Percentiles rank a stretch among this genome's conserved stretches.
Conservation (phyloP, 2,797 vertebrate species). For the Cynodonichthys magdalenae region DNA sequence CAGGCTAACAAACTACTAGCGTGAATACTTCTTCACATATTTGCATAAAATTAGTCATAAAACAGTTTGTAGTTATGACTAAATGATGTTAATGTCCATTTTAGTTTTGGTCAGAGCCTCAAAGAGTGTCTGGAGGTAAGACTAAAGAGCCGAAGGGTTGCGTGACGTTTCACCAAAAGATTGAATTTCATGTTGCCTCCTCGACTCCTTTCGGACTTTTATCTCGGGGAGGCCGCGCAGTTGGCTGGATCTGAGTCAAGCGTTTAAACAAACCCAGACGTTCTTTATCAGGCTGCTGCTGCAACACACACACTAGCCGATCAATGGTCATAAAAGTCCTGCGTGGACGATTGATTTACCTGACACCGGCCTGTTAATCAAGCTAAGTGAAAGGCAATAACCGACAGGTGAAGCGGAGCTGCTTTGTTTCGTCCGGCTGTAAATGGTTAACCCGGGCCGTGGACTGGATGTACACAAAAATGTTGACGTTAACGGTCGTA, state of each 20-base stretch:
- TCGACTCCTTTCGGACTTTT: conserved; percentile 16
- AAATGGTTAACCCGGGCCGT: conserved; percentile 60
- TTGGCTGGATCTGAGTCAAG: conserved; percentile 22
- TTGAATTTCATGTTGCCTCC: conserved; percentile 14
- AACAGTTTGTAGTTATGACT: conserved; percentile 7
- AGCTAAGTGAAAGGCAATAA: conserved; percentile 68
- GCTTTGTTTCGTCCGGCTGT: neutral
- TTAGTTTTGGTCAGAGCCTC: too few relatives aligned
- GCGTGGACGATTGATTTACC: conserved; percentile 57
- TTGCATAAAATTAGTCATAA: too few relatives aligned
- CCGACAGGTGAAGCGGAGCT: conserved; percentile 31
- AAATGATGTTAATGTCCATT: too few relatives aligned
- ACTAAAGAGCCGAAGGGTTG: too few relatives aligned
- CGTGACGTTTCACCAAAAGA: conserved; percentile 42
- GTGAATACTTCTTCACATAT: too few relatives aligned
- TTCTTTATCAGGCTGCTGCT: conserved; percentile 28
- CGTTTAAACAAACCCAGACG: conserved; percentile 19
- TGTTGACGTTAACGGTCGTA: conserved; percentile 37
- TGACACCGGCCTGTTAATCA: conserved; percentile 58
- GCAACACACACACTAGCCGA: conserved; percentile 22
- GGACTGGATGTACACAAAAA: conserved; percentile 35
- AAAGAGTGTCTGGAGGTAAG: too few relatives aligned
- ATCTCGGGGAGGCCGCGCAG: conserved; percentile 11
- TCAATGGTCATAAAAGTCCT: conserved; percentile 67
- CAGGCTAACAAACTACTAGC: too few relatives aligned